Evolutionary conservation across 2,888 invertebrate species (phyloP), one percentile per base, ranked within the genome.

Genomic region (Drosophila colorata): DNA sequence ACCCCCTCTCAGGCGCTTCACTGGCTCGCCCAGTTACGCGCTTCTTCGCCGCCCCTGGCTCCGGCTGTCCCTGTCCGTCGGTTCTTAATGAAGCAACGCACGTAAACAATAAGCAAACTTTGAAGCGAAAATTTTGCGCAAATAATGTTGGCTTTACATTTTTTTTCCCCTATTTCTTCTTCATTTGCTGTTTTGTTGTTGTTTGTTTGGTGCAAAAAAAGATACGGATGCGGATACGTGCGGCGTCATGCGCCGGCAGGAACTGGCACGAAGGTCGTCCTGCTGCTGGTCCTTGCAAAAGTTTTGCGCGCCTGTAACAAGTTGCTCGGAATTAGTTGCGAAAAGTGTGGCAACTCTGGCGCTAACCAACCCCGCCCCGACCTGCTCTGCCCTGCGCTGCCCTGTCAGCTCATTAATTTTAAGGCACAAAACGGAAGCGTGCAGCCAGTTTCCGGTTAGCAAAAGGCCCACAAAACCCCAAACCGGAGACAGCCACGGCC

Each of bases 351-450:
- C 88, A 86, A 82, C 86, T 58, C 86, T 74, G 75, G 38, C 46
- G 25, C 44, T 33, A 14, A 40, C 11, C 51, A 18, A n/a, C 51
- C 46, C 41, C 23, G 51, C 20, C 1, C 33, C 14, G 11, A 1
- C 31, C 28, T 2, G 40, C 52, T 11, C 23, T 9, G 23, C 40
- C 33, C 28, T 8, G 16, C 40, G 11, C 28, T 13, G 28, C 28
- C 41, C 78, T 78, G 74, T 70, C 85, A 86, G 90, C 84, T 85
- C 84, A 85, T 85, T 85, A 85, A 85, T 85, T 85, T 89, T 72
- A 64, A 86, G 90, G 87, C 89, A 82, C 66, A 88, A 89, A 83
- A 72, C 90, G 90, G 85, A 89, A 89, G 90, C 90, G 87, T 89
- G 85, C 90, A 88, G 78, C 80, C 85, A 68, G 88, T 80, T 89